A percentile compares a stretch with the other conserved stretches of the same genome.
These are phyloP conservation scores for Thymelicus sylvestris DNA, from an alignment of 2,888 invertebrate genomes.

Conservation along the genomic window DNA sequence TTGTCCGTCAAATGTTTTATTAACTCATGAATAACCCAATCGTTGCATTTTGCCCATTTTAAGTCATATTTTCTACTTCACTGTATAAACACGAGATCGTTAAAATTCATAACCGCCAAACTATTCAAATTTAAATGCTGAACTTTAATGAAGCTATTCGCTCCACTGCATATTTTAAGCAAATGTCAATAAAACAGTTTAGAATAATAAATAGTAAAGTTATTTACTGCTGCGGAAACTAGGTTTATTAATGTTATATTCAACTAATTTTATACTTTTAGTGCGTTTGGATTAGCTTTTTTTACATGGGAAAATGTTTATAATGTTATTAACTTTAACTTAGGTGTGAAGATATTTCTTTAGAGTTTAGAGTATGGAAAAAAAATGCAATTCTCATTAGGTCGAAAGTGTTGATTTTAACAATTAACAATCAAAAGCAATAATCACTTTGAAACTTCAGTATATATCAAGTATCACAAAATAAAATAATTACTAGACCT, in stretches of 20 bases:
- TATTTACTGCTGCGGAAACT: constrained; percentile 22
- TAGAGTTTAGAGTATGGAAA: no score
- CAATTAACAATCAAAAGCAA: no score
- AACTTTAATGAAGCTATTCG: constrained; percentile 24
- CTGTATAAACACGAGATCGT: constrained; percentile 9
- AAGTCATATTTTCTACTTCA: constrained; percentile 19
- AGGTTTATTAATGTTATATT: constrained; percentile 8
- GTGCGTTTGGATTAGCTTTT: neutral
- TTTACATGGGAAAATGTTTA: neutral
- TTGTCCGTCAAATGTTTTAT: constrained; percentile 13
- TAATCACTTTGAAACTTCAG: no score
- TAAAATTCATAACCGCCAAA: constrained; percentile 23
- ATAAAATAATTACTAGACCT: no score
- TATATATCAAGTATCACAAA: no score
- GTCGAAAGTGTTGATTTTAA: no score
- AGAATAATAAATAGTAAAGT: constrained; percentile 23
- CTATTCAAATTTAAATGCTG: constrained; percentile 19
- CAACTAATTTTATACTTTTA: constrained; percentile 6
- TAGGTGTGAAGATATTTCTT: no score
- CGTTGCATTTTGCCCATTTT: constrained; percentile 6
- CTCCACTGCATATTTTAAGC: constrained; percentile 17
- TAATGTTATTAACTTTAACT: no score
- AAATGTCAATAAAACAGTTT: constrained; percentile 29
- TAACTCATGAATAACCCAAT: constrained; percentile 18
- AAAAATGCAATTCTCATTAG: no score